Evolutionary conservation across 2,888 invertebrate genomes (phyloP).

Genomic region (Cosmorhoe ocellata): DNA sequence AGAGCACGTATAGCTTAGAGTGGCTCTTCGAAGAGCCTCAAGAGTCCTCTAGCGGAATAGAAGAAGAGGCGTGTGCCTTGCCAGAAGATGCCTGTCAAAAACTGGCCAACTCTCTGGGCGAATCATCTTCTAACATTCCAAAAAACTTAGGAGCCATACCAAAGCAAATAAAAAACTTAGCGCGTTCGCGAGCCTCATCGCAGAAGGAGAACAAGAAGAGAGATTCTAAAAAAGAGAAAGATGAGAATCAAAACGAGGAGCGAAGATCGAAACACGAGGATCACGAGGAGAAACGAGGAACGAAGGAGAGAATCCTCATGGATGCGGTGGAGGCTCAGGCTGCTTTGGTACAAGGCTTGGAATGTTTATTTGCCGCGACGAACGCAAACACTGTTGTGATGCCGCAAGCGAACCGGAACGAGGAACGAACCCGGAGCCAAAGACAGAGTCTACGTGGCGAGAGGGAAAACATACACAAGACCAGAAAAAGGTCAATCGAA

Average conservation of each 20-base stretch:
- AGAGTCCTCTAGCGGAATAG: slow-evolving; percentile 42
- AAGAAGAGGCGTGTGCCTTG: slow-evolving; percentile 45
- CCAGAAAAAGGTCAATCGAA: slow-evolving; percentile 79
- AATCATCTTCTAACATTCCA: slow-evolving; percentile 76
- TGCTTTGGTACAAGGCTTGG: slow-evolving; percentile 81
- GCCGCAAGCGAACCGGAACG: slow-evolving; percentile 71
- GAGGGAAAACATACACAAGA: slow-evolving; percentile 68
- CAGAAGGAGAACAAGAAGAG: slow-evolving; percentile 81
- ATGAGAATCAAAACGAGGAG: slow-evolving; percentile 72
- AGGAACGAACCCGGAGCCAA: slow-evolving; percentile 63
- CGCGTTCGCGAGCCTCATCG: slow-evolving; percentile 80
- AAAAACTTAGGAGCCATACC: slow-evolving; percentile 88
- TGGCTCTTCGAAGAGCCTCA: slow-evolving; percentile 75
- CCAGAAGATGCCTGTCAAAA: slow-evolving; percentile 63
- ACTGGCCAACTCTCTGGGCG: slow-evolving; percentile 64
- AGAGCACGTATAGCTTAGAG: slow-evolving; percentile 73
- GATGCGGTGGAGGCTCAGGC: slow-evolving; percentile 80
- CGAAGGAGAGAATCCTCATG: slow-evolving; percentile 65
- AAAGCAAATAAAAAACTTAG: slow-evolving; percentile 84
- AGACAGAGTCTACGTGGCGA: slow-evolving; percentile 72
- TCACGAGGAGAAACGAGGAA: no score
- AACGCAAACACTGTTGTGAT: slow-evolving; percentile 77
- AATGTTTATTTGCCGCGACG: slow-evolving; percentile 76
- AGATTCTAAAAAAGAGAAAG: slow-evolving; percentile 73
- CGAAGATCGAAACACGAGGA: no score